Evolutionary conservation across 2,888 invertebrate genomes (phyloP), one percentile per base, ranked within the genome.

Genomic region (Ophion slaviceki): DNA sequence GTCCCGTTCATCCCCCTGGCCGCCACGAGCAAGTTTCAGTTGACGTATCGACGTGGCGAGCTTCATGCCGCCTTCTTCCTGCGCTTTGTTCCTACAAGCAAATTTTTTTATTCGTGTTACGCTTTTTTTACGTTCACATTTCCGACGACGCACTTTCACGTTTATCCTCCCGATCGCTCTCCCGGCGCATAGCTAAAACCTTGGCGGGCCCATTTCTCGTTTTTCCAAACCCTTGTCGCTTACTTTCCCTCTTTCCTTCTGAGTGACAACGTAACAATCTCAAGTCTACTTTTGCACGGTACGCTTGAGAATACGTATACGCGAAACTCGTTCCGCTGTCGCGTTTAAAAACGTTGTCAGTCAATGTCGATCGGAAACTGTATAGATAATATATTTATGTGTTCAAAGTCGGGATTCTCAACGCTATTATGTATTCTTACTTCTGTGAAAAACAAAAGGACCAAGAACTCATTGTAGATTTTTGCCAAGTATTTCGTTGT

Each of bases 31-130:
- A 66, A 77, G 66, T 57, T n/a, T 66, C 14, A 53, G 62, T 77
- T 62, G 24, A 61, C 47, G 53, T 72, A 80, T 83, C 75, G 85
- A 82, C 66, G 61, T 64, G 24, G 62, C 82, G 28, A 24, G 40
- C 24, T 59, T 71, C 66, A 45, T 17, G 32, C 20, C 45, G 47
- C 70, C 75, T 17, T 47, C 53, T 53, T 72, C 20, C 24, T 62
- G 20, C 40, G 5, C 28, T 17, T 64, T 14, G 28, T 36, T 64
- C 28, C 62, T 59, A 61, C 68, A 17, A 53, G 24, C 40, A 68
- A n/a, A 47, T 59, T 72, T 80, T 47, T 59, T 20, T 45, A 67
- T 32, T 61, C 10, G 53, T 45, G 17, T 80, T 70, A 57, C 47
- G 71, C 24, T 61, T 67, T 40, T 10, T 80, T 64, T 45, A 45